A percentile compares a stretch with the other conserved stretches of the same genome.
These are phyloP conservation scores for Lepas anatifera DNA, from an alignment of 2,888 invertebrate species.

Conservation along the genomic window DNA sequence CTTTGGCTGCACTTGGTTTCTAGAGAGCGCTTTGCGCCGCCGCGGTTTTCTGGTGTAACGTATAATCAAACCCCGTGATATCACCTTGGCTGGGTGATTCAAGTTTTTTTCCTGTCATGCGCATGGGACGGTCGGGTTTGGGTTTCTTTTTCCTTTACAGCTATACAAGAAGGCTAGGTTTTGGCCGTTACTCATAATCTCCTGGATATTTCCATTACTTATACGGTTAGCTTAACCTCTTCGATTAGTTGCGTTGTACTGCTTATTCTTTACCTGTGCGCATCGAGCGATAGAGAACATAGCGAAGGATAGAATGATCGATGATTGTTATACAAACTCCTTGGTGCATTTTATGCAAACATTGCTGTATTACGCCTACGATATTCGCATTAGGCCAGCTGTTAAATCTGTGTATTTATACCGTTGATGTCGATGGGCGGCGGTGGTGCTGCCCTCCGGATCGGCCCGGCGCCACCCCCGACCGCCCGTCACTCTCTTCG, in stretches of 20 bases:
- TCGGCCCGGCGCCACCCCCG: no score
- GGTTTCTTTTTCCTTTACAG: not conserved
- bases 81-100: not conserved
- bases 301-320: not conserved
- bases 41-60: not conserved
- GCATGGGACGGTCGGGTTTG: not conserved
- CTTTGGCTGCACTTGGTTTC: no score
- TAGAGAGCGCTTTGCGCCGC: not conserved
- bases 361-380: constrained; percentile 1
- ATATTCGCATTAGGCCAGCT: not conserved
- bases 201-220: not conserved
- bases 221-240: not conserved
- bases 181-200: no score
- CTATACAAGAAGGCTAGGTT: not conserved
- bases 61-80: constrained; percentile 9
- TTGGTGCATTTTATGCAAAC: constrained; percentile 8
- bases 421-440: not conserved
- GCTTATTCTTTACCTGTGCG: not conserved
- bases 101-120: not conserved
- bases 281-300: not conserved
- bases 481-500: no score
- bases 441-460: no score
- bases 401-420: constrained; percentile 1
- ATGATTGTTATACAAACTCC: constrained; percentile 3
- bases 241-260: not conserved